Evolutionary conservation across 2,113 vertebrate genomes (phyloP).

Genomic region (Oenanthe oenanthe): DNA sequence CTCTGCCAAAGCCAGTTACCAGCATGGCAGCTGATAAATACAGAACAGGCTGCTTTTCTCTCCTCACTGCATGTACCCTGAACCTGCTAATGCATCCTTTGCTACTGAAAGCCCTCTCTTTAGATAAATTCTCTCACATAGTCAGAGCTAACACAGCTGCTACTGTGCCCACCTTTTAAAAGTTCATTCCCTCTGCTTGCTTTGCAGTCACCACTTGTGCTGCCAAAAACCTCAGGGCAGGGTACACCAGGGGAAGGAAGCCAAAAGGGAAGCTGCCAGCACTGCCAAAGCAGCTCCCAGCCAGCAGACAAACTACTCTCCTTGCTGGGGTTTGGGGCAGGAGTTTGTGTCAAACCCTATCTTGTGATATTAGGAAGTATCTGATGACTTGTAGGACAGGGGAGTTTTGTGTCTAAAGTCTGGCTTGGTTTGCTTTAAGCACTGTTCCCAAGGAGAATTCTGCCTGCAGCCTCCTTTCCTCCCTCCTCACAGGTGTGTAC

Average conservation of each 20-base stretch:
- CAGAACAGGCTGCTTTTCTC: neutral
- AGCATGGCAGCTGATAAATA: neutral
- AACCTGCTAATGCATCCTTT: neutral
- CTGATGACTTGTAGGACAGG: neutral
- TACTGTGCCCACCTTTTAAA: neutral
- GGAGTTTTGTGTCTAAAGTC: neutral
- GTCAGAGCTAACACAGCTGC: neutral
- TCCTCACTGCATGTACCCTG: neutral
- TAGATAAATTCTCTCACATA: neutral
- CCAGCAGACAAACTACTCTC: neutral
- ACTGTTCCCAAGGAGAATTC: neutral
- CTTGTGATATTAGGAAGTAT: neutral
- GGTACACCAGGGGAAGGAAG: neutral
- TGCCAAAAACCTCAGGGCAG: neutral
- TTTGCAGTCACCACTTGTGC: neutral
- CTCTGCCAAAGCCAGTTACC: slow-evolving; percentile 9
- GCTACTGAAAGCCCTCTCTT: neutral
- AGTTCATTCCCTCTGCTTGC: neutral
- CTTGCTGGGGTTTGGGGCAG: neutral
- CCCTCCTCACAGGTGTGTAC: neutral
- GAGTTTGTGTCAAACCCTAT: neutral
- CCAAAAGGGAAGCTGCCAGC: neutral
- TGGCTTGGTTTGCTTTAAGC: neutral
- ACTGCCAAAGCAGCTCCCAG: neutral
- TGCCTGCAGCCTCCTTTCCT: neutral